phyloP scores from a whole-genome alignment of 2,113 vertebrate genomes.

The Mobula hypostoma region DNA sequence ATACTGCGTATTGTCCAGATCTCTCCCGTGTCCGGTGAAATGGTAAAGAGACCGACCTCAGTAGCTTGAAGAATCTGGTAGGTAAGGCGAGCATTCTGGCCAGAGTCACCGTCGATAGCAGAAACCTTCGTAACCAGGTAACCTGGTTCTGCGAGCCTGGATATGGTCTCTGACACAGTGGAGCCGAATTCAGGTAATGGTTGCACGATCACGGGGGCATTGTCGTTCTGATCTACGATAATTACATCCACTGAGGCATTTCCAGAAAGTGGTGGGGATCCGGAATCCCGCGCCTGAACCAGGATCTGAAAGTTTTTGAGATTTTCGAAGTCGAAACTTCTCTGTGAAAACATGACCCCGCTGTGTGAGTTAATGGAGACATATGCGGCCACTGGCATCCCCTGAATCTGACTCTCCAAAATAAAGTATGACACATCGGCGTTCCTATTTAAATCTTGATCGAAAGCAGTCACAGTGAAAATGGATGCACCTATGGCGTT shows the following conservation, averaged over 20 bases:
- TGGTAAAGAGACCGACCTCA: no score
- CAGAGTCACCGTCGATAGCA: constrained; percentile 50
- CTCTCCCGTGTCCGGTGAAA: no score
- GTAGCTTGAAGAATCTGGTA: no score
- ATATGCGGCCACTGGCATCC: constrained; percentile 51
- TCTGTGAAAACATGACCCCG: constrained; percentile 60
- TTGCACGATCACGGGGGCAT: constrained; percentile 62
- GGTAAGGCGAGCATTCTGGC: constrained; percentile 44
- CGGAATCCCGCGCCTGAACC: constrained; percentile 68
- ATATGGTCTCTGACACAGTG: constrained; percentile 59
- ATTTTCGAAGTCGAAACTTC: constrained; percentile 72
- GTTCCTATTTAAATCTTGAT: constrained; percentile 51
- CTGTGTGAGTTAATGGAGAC: constrained; percentile 63
- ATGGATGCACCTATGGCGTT: constrained; percentile 44
- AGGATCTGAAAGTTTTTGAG: constrained; percentile 64
- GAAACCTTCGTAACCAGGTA: constrained; percentile 52
- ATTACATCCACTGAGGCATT: constrained; percentile 63
- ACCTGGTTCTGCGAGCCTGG: constrained; percentile 41
- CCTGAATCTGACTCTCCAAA: constrained; percentile 53
- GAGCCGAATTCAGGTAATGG: constrained; percentile 59
- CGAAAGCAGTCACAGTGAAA: constrained; percentile 39
- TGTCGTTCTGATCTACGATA: constrained; percentile 73
- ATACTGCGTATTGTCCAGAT: no score
- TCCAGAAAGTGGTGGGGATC: constrained; percentile 61
- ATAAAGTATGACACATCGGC: constrained; percentile 50